Base-by-base conservation (phyloP, 92 coral and sea anemone species). In the Umimayanthus chanpuru region DNA sequence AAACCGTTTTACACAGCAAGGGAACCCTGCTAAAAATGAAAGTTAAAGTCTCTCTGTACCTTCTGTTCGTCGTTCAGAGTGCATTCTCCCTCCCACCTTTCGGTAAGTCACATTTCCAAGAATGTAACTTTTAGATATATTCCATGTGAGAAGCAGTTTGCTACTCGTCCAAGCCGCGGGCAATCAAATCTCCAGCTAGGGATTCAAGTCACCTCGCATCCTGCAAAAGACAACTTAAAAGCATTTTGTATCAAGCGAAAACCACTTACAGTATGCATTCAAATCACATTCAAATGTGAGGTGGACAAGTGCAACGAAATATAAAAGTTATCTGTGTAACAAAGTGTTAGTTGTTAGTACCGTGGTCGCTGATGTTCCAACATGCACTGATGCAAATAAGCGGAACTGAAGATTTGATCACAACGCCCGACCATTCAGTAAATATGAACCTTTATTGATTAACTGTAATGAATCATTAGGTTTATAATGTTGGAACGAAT, bases 1-100 rank as follows among this genome's bases (percentile, higher is more conserved):
- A 80, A 56, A 21, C 26, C 85, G 28, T 80, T 80, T 80, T 73
- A 61, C 85, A 55, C 7, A 36, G 70, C 85, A 26, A 55, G 70
- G n/a, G 85, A 56, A 58, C 72, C 70, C 47, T 80, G 36, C 80
- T 80, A 56, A 53, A 78, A 29, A 80, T 80, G 85, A 56, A 56
- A 61, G 40, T 80, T 55, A 80, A 61, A 80, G 47, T 32, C 26
- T 56, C 28, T 56, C 44, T 80, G 44, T 56, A 80, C 70, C 40
- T 80, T 56, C 85, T 80, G 85, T 10, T 80, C n/a, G 67, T 30
- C 29, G 85, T 29, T 80, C 73, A 61, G 70, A 80, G 85, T 80
- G 85, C 20, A 2, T 21, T 56, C 26, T 80, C 84, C 30, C 23
- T 61, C 23, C 44, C 39, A 16, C 84, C 44, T 20, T 50, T 29